phyloP scores from a whole-genome alignment of 2,113 vertebrate species.

The Typhlomys cinereus region DNA sequence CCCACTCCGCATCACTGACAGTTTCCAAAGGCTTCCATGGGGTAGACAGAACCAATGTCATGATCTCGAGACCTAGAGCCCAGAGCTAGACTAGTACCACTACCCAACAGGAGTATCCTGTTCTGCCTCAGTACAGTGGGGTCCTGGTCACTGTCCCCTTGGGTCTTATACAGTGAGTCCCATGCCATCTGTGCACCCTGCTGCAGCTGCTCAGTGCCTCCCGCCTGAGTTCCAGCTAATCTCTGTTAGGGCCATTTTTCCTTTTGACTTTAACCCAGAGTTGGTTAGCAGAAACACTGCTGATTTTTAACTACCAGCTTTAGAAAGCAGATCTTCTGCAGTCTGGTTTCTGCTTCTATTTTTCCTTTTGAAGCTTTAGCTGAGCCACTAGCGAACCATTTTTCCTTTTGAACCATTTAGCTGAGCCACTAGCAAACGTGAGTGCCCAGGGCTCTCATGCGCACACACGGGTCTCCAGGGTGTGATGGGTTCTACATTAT shows the following conservation, averaged over 20 bases:
- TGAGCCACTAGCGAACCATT: neutral
- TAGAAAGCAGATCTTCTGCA: neutral
- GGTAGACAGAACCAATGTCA: rapidly evolving
- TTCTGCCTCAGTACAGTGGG: rapidly evolving
- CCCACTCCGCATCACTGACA: rapidly evolving
- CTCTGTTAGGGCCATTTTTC: neutral
- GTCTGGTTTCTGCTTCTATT: neutral
- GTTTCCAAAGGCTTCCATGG: neutral
- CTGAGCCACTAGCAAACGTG: neutral
- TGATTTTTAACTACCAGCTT: neutral
- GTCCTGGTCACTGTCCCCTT: neutral
- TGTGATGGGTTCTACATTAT: neutral
- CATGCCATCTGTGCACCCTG: rapidly evolving
- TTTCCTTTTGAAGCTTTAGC: neutral
- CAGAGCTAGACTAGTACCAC: neutral
- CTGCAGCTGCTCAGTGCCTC: rapidly evolving
- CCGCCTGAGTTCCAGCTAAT: no score
- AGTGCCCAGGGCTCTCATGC: no score
- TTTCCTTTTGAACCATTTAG: neutral
- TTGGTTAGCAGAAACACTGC: neutral
- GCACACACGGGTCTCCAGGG: rapidly evolving
- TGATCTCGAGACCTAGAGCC: neutral
- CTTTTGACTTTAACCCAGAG: neutral
- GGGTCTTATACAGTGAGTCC: neutral
- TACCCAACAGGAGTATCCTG: neutral